Conservation (phyloP, 2,797 vertebrate genomes). For the Liparis tanakae region DNA sequence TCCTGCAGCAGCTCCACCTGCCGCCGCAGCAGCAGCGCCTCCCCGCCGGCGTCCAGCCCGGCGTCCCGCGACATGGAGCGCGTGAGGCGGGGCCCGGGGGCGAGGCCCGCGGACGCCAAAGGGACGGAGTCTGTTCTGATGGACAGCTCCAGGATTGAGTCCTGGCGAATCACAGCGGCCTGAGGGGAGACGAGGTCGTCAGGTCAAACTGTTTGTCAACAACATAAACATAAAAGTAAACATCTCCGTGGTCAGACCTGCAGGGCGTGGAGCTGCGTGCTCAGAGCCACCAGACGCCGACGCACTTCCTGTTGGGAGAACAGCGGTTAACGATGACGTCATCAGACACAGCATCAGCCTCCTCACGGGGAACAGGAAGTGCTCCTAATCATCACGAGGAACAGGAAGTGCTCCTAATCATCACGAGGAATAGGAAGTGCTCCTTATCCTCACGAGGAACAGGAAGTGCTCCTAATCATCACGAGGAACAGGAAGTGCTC, state of each 20-base stretch:
- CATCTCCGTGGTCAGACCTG: slow-evolving; percentile 78
- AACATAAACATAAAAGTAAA: too few species aligned
- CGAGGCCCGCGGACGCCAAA: slow-evolving; percentile 23
- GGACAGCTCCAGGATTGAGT: slow-evolving; percentile 83
- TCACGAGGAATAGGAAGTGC: too few species aligned
- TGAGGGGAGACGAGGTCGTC: slow-evolving; percentile 51
- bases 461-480: too few species aligned
- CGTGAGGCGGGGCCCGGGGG: slow-evolving; percentile 59
- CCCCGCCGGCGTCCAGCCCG: slow-evolving; percentile 59
- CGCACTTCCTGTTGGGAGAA: slow-evolving; percentile 82
- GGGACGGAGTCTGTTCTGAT: slow-evolving; percentile 31
- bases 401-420: background rate
- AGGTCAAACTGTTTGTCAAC: too few species aligned
- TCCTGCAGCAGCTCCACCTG: slow-evolving; percentile 85
- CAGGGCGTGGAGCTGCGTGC: slow-evolving; percentile 86
- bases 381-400: too few species aligned
- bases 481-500: too few species aligned
- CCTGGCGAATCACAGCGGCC: slow-evolving; percentile 89
- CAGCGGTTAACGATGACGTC: too few species aligned
- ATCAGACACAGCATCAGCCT: too few species aligned
- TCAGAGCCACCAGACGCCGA: slow-evolving; percentile 86
- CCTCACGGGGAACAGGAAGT: background rate
- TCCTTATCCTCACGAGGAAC: too few species aligned
- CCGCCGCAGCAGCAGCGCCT: slow-evolving; percentile 62
- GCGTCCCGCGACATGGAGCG: slow-evolving; percentile 85